Base-by-base conservation (phyloP, 2,888 invertebrate species). In the Megastigmus dorsalis region DNA sequence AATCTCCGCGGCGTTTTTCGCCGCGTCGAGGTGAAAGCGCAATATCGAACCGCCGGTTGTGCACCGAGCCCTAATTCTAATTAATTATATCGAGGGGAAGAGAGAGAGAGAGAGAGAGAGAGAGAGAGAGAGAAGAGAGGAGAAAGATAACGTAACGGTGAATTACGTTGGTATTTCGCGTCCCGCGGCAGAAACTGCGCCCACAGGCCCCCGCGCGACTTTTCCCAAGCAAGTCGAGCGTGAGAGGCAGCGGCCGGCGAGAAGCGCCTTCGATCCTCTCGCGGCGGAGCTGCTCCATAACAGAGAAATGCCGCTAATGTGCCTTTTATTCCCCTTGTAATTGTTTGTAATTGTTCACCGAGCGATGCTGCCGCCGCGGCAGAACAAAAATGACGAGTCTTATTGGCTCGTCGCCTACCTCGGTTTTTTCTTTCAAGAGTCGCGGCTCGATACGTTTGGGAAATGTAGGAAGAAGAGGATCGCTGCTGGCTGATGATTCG, bases 1-100 rank as follows among this genome's bases (percentile, higher is more conserved):
- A n/a, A n/a, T 18, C 18, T 15, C 15, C 18, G 43, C 43, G 43
- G 15, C n/a, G 23, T 26, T 33, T 10, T 54, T 57, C 38, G 38
- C n/a, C 57, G 20, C 1, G 23, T 30, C 13, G 18, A 28, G 15
- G 75, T 67, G 74, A 62, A 74, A 76, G 74, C 70, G 63, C 43
- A 7, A 26, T 52, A 41, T 20, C 52, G 41, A 13, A 28, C 30
- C n/a, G 15, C 23, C 18, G 15, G 6, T 54, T n/a, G 38, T n/a
- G n/a, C n/a, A n/a, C 28, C 33, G 13, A 54, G 18, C 69, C 55
- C 72, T 74, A 75, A 78, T 78, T 80, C 78, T 79, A 81, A 81
- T 81, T 81, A 82, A 81, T 80, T 78, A 79, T 79, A 78, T 79
- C 78, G 80, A n/a, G n/a, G n/a, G n/a, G n/a, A n/a, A n/a, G n/a